These are phyloP conservation scores for Drosophila micromelanica DNA, from an alignment of 1,140 invertebrate species.

Conservation along the genomic window DNA sequence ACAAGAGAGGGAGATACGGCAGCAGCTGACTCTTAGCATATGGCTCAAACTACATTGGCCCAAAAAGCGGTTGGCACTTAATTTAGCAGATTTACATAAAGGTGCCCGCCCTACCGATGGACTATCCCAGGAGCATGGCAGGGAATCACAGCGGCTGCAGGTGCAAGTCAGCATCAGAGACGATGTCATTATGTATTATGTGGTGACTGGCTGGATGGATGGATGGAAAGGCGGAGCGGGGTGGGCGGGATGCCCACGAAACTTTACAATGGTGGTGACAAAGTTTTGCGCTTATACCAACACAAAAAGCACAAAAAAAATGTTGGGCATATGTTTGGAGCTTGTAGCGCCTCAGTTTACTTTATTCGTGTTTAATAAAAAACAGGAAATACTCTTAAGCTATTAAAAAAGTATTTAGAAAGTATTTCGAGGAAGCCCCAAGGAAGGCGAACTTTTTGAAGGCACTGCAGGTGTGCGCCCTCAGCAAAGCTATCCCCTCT, in stretches of 20 bases:
- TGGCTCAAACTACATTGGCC: slow-evolving; percentile 12
- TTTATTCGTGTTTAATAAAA: slow-evolving; percentile 64
- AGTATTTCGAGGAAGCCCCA: slow-evolving; percentile 60
- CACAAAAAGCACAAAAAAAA: slow-evolving; percentile 37
- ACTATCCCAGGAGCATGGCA: slow-evolving; percentile 17
- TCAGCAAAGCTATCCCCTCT: not conserved
- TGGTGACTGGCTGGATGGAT: slow-evolving; percentile 1
- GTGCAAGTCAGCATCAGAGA: slow-evolving; percentile 48
- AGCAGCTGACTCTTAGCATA: slow-evolving; percentile 42
- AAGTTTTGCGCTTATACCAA: slow-evolving; percentile 52
- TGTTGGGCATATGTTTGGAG: slow-evolving; percentile 61
- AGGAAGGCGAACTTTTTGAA: slow-evolving; percentile 45
- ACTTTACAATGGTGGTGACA: slow-evolving; percentile 68
- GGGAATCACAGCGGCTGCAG: slow-evolving; percentile 46
- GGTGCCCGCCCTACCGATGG: slow-evolving; percentile 17
- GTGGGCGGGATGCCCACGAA: slow-evolving; percentile 20
- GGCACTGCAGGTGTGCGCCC: slow-evolving; percentile 38
- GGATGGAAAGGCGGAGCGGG: not conserved
- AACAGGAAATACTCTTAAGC: slow-evolving; percentile 78
- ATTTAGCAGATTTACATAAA: slow-evolving; percentile 79
- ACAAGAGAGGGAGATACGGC: not conserved
- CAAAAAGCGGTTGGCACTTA: slow-evolving; percentile 70
- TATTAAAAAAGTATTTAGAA: slow-evolving; percentile 82
- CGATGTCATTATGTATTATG: slow-evolving; percentile 38
- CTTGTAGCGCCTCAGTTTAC: not conserved